Evolutionary conservation across 2,113 vertebrate genomes (phyloP).

Genomic region (Coryphaenoides rupestris): DNA sequence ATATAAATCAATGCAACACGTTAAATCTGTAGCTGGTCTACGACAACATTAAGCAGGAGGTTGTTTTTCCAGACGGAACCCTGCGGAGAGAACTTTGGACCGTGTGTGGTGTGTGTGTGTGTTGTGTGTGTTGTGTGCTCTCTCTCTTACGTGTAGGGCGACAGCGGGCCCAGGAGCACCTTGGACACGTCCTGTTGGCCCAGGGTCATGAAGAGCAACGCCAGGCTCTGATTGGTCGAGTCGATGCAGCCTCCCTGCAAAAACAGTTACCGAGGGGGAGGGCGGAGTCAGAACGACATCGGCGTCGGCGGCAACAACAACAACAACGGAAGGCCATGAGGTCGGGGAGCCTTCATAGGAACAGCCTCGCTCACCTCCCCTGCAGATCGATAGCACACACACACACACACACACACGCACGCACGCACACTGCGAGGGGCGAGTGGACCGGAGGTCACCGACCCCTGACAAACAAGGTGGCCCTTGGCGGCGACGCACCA

Average conservation of each 20-base stretch:
- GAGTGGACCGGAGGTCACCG: neutral
- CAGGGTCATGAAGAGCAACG: constrained; percentile 91
- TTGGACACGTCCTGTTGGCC: constrained; percentile 97
- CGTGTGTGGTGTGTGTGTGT: neutral
- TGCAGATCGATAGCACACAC: constrained; percentile 1
- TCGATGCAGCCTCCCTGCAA: constrained; percentile 93
- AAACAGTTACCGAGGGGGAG: constrained; percentile 2
- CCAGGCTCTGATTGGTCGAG: constrained; percentile 93
- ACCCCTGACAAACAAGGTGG: neutral
- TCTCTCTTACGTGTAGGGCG: constrained; percentile 91
- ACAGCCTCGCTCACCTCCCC: constrained; percentile 10
- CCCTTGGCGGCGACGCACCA: too few relatives aligned
- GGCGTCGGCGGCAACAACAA: constrained; percentile 32
- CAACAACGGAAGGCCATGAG: constrained; percentile 20
- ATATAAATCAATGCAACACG: too few relatives aligned
- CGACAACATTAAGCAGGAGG: neutral
- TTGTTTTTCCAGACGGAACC: constrained; percentile 1
- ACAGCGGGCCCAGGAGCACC: constrained; percentile 89
- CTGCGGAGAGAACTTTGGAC: constrained; percentile 30
- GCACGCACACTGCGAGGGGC: neutral
- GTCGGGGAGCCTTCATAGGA: constrained; percentile 25
- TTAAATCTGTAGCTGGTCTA: neutral
- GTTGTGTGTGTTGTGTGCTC: constrained; percentile 6
- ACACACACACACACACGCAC: constrained; percentile 2
- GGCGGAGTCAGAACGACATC: neutral